A percentile compares a stretch with the other conserved stretches of the same genome.
These are phyloP conservation scores for Morelia viridis DNA, from an alignment of 2,797 vertebrate genomes.

Conservation along the genomic window DNA sequence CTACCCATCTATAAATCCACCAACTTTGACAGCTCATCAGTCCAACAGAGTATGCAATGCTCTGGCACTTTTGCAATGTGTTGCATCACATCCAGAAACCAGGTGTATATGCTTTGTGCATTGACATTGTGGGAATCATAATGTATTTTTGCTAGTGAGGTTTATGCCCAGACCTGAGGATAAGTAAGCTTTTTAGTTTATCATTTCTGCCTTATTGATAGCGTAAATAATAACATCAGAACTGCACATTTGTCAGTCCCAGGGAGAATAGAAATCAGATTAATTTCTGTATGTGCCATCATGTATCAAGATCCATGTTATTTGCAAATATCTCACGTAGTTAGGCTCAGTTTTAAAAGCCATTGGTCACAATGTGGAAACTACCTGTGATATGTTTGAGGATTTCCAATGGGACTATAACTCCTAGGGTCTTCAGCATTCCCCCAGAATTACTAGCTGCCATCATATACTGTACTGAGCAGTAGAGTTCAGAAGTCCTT, in stretches of 20 bases:
- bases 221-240: background rate
- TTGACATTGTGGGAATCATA: background rate
- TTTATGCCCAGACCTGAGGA: background rate
- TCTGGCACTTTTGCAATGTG: conserved; percentile 93
- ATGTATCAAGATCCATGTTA: background rate
- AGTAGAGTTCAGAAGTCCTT: too few species aligned
- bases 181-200: background rate
- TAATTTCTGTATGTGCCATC: background rate
- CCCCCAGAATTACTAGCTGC: too few species aligned
- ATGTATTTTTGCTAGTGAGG: background rate
- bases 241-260: background rate
- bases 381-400: too few species aligned
- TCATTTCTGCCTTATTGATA: background rate
- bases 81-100: conserved; percentile 97
- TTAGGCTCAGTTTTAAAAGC: background rate
- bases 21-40: conserved; percentile 95
- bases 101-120: conserved; percentile 74
- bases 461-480: too few species aligned
- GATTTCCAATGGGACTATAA: too few species aligned
- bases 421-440: too few species aligned
- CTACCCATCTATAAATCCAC: conserved; percentile 97
- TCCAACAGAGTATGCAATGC: conserved; percentile 98
- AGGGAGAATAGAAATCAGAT: background rate
- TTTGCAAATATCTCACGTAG: background rate
- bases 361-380: background rate